Base-by-base conservation (phyloP, 2,113 vertebrate species). In the Saguinus midas region DNA sequence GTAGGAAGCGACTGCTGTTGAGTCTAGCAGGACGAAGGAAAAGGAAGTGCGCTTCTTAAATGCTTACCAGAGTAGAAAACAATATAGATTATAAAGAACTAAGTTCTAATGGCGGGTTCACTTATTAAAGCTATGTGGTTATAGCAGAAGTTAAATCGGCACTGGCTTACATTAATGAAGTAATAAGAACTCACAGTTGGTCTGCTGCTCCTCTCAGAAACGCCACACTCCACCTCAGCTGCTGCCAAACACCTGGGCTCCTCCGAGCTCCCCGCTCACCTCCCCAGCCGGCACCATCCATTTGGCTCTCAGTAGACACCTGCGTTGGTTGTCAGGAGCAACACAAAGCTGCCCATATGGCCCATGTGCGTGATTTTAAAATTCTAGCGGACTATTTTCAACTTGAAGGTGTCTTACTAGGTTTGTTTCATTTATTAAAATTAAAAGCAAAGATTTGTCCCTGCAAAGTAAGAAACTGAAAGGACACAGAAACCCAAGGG, bases 141-240 rank as follows among this genome's bases (percentile, higher is more conserved):
- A 75, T 5, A 21, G 43, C 32, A 35, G 50, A 70, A 20, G 29
- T 35, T 3, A 86, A n/a, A 52, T 1, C 32, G 64, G 13, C 40
- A 20, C 12, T 5, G 21, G 7, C 12, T 87, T 52, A n/a, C 29
- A 84, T 32, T 12, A 79, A 43, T 7, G 6, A 27, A 87, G 66
- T 13, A 37, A 7, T 3, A 84, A 52, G 57, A 43, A 92, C 43
- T 93, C 72, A 82, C 55, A 27, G 61, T 80, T 32, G 13, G 32
- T 0, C 13, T 18, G 17, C 16, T 3, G 66, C 21, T 52, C 0
- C 0, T 20, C 45, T 8, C 21, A 9, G 23, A 83, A 73, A 35
- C 2, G 5, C n/a, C 21, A 57, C 14, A 16, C 11, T 16, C 0
- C 8, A 14, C 37, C 20, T 58, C 8, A 5, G 8, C 1, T 9